phyloP scores from a whole-genome alignment of 2,888 invertebrate genomes.

The Sepioteuthis lessoniana region DNA sequence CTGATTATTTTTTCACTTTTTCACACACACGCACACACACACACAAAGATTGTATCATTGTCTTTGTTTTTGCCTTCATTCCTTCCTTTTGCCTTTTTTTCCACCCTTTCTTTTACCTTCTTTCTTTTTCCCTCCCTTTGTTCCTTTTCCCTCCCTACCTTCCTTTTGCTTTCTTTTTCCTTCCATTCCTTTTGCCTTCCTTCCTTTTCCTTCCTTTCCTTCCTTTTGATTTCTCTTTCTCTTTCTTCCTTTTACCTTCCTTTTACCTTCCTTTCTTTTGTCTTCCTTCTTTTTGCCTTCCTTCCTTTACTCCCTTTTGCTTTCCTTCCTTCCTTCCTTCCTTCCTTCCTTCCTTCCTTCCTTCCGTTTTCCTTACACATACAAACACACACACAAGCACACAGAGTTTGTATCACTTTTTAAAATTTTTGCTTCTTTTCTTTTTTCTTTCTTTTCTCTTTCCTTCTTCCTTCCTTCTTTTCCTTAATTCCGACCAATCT shows the following conservation, averaged over 20 bases:
- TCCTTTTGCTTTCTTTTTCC: neutral
- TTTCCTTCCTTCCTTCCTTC: too few species aligned
- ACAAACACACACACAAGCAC: too few species aligned
- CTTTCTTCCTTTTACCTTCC: neutral
- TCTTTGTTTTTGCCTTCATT: neutral
- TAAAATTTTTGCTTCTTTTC: too few species aligned
- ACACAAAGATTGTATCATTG: neutral
- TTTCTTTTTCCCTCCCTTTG: too few species aligned
- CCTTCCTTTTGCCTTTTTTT: neutral
- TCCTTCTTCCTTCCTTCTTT: too few species aligned
- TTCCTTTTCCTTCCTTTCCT: neutral
- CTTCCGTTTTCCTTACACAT: neutral
- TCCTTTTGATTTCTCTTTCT: rapidly evolving
- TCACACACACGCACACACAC: too few species aligned
- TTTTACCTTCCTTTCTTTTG: neutral
- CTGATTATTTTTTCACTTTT: too few species aligned
- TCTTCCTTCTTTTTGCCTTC: neutral
- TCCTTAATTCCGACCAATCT: too few species aligned
- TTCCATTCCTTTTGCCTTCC: neutral
- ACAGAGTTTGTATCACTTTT: too few species aligned
- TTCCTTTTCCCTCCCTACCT: rapidly evolving
- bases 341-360: neutral
- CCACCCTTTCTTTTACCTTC: too few species aligned
- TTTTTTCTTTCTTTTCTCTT: too few species aligned
- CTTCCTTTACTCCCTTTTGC: neutral